These are phyloP conservation scores for Chironomus tepperi DNA, from an alignment of 1,140 invertebrate species.

Conservation along the genomic window DNA sequence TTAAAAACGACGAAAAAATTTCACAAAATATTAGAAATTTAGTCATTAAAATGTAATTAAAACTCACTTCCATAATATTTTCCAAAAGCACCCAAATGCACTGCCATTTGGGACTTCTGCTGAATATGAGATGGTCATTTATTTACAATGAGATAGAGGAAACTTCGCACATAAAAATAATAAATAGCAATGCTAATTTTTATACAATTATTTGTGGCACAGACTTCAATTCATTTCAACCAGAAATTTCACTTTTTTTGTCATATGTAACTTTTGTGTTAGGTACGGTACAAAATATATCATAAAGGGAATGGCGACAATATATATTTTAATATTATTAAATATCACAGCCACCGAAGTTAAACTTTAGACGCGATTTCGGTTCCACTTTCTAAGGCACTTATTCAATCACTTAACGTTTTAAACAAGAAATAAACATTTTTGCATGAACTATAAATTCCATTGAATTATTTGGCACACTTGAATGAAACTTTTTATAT, in stretches of 20 bases:
- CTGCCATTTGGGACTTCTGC: slow-evolving; percentile 81
- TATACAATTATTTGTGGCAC: too few relatives aligned
- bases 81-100: slow-evolving; percentile 84
- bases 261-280: neutral
- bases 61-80: slow-evolving; percentile 74
- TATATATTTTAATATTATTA: neutral
- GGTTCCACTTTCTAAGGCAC: slow-evolving; percentile 1
- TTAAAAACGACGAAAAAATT: too few relatives aligned
- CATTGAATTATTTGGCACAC: slow-evolving; percentile 1
- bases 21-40: neutral
- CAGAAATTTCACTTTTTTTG: neutral
- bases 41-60: neutral
- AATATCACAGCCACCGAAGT: neutral
- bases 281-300: neutral
- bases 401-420: neutral
- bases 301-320: neutral
- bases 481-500: slow-evolving; percentile 5
- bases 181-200: too few relatives aligned
- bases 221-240: too few relatives aligned
- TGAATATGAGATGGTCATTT: slow-evolving; percentile 80
- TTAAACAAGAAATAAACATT: neutral
- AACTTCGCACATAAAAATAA: too few relatives aligned
- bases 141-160: slow-evolving; percentile 26
- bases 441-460: slow-evolving; percentile 15
- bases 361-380: neutral